These are phyloP conservation scores for Sipha maydis DNA, from an alignment of 2,888 invertebrate species.

Conservation along the genomic window DNA sequence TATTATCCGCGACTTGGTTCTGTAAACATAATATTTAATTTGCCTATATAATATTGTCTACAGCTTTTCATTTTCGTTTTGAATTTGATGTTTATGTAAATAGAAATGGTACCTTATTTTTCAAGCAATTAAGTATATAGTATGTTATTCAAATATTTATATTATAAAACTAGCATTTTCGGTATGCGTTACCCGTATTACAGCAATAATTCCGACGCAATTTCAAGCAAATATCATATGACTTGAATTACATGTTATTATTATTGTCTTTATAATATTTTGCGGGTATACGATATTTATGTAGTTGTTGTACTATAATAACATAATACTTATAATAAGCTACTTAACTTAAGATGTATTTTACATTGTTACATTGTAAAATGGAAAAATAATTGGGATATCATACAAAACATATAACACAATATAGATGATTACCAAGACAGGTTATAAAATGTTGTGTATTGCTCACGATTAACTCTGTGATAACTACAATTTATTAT, in stretches of 20 bases:
- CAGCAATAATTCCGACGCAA: background rate
- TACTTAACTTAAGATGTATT: background rate
- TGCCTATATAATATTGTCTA: background rate
- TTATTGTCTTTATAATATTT: background rate
- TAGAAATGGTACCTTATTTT: background rate
- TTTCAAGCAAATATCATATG: background rate
- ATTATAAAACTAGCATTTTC: background rate
- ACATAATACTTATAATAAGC: too few species aligned
- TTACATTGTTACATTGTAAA: background rate
- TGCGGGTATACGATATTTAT: background rate
- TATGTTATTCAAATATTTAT: background rate
- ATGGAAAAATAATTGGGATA: background rate
- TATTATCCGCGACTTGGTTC: background rate
- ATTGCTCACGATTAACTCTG: background rate
- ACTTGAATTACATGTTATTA: background rate
- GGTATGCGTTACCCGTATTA: background rate
- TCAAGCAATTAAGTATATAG: background rate
- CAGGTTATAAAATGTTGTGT: background rate
- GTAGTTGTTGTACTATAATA: background rate
- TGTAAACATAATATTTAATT: background rate
- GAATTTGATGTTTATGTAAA: background rate
- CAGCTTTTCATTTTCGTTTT: background rate
- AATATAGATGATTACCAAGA: too few species aligned
- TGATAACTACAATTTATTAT: background rate
- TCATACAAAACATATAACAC: background rate